Evolutionary conservation across 2,888 invertebrate genomes (phyloP).

Genomic region (Gastrophysa polygoni): DNA sequence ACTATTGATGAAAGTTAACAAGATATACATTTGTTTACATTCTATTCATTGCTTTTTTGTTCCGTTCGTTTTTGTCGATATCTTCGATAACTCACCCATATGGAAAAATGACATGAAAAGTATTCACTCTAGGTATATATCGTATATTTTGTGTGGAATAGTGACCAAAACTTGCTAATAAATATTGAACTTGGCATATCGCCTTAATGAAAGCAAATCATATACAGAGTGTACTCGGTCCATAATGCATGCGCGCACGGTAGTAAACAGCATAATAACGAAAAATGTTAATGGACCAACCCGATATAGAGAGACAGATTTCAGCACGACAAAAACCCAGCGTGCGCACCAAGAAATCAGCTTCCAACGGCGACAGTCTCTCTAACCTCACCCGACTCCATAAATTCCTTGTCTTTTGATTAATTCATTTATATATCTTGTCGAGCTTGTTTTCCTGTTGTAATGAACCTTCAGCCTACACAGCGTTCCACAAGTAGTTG

Average conservation of each 20-base stretch:
- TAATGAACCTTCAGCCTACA: constrained; percentile 31
- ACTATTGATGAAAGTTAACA: too few relatives aligned
- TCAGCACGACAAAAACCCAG: constrained; percentile 11
- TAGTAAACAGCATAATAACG: not conserved
- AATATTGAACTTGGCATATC: too few relatives aligned
- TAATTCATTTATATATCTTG: constrained; percentile 49
- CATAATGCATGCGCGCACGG: not conserved
- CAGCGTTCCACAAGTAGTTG: not conserved
- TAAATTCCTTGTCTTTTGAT: constrained; percentile 43
- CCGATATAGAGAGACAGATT: not conserved
- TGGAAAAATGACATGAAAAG: too few relatives aligned
- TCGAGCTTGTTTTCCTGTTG: constrained; percentile 41
- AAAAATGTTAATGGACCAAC: not conserved
- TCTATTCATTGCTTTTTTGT: too few relatives aligned
- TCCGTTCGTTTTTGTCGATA: too few relatives aligned
- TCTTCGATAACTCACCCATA: too few relatives aligned
- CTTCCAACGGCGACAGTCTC: constrained; percentile 41
- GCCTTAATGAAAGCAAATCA: too few relatives aligned
- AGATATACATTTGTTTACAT: too few relatives aligned
- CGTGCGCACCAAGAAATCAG: constrained; percentile 15
- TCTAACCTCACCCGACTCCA: constrained; percentile 36
- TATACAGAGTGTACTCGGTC: not conserved
- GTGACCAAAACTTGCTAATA: too few relatives aligned
- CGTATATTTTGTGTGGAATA: too few relatives aligned
- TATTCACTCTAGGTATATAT: too few relatives aligned